These are phyloP conservation scores for Gryllus longicercus DNA, from an alignment of 2,888 invertebrate genomes.

Conservation along the genomic window DNA sequence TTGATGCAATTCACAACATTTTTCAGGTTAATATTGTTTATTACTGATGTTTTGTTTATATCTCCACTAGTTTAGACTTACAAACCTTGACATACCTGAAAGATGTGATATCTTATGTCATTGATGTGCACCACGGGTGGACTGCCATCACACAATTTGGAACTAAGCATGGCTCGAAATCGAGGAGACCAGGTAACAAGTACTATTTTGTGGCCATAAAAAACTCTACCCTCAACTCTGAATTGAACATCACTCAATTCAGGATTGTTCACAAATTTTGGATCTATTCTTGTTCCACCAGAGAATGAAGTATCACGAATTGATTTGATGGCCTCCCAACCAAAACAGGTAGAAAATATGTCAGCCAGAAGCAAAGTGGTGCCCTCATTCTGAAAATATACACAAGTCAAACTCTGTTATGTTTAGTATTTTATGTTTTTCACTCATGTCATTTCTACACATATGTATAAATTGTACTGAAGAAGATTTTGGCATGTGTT, in stretches of 20 bases:
- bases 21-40: background rate
- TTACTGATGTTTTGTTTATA: background rate
- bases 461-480: no score
- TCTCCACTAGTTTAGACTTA: conserved; percentile 12
- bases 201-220: conserved; percentile 92
- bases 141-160: conserved; percentile 67
- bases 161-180: conserved; percentile 79
- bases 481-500: no score
- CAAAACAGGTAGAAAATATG: conserved; percentile 85
- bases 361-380: conserved; percentile 82
- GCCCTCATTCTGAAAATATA: conserved; percentile 70
- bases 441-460: no score
- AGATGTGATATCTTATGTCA: conserved; percentile 88
- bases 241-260: conserved; percentile 90
- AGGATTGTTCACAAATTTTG: conserved; percentile 90
- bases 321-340: conserved; percentile 78
- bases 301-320: conserved; percentile 62
- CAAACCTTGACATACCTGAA: conserved; percentile 61
- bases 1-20: background rate
- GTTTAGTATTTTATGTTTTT: no score
- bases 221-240: conserved; percentile 83
- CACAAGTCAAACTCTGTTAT: background rate
- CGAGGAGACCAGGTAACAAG: conserved; percentile 85
- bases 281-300: conserved; percentile 75
- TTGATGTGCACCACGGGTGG: conserved; percentile 87